phyloP scores from a whole-genome alignment of 2,888 invertebrate genomes.

The Xylocampa areola region DNA sequence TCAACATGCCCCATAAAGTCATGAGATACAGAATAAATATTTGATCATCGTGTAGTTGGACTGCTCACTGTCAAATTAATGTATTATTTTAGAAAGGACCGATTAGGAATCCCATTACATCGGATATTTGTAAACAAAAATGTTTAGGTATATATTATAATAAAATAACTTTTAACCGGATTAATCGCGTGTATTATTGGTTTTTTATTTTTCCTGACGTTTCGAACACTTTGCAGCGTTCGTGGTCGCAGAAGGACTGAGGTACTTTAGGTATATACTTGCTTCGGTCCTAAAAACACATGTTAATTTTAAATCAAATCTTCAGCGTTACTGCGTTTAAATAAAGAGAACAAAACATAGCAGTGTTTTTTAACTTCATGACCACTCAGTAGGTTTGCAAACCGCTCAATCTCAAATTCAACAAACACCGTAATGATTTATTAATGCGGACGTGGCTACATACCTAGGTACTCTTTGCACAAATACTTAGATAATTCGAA shows the following conservation, averaged over 20 bases:
- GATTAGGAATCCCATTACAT: background rate
- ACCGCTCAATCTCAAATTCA: background rate
- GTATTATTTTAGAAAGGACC: background rate
- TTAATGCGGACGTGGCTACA: conserved; percentile 15
- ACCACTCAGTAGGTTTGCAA: background rate
- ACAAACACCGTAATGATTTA: background rate
- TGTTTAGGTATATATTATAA: no score
- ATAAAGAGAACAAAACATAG: background rate
- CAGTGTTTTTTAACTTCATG: background rate
- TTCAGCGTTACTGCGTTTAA: background rate
- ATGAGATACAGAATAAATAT: no score
- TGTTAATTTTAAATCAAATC: no score
- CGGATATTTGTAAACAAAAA: background rate
- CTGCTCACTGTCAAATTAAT: no score
- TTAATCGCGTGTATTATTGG: no score
- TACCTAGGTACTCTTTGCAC: conserved; percentile 2
- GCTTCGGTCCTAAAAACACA: no score
- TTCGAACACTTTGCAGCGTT: no score
- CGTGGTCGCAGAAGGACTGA: no score
- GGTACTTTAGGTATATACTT: no score
- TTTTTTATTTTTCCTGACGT: no score
- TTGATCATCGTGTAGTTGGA: background rate
- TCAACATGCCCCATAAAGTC: no score
- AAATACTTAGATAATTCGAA: conserved; percentile 11
- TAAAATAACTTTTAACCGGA: no score